Conservation (phyloP, 2,113 vertebrate species). For the Ranitomeya imitator region DNA sequence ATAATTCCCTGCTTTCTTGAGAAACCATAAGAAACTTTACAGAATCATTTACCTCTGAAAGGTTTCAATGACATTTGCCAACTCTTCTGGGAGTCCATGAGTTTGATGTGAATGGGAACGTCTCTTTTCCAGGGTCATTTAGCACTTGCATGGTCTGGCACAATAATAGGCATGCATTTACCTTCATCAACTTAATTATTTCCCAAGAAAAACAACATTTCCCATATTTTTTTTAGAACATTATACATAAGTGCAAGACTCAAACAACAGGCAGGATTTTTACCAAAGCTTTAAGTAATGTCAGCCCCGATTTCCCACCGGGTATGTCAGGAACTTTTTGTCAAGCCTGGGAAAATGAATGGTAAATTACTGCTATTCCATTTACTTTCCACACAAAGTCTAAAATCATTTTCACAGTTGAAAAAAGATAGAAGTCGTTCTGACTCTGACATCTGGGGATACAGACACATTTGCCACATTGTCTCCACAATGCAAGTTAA, state of each 20-base stretch:
- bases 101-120: too few relatives aligned
- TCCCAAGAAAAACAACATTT: too few relatives aligned
- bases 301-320: constrained; percentile 30
- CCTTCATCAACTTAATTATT: too few relatives aligned
- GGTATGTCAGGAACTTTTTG: constrained; percentile 41
- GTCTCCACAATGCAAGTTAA: constrained; percentile 47
- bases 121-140: too few relatives aligned
- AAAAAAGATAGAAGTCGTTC: constrained; percentile 42
- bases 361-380: constrained; percentile 42
- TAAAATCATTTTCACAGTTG: constrained; percentile 49
- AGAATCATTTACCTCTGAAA: too few relatives aligned
- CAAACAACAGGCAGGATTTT: background rate
- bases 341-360: constrained; percentile 41
- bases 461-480: constrained; percentile 46
- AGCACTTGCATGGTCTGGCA: too few relatives aligned
- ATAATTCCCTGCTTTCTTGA: too few relatives aligned
- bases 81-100: too few relatives aligned
- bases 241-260: background rate
- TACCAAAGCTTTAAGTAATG: constrained; percentile 31
- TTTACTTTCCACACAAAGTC: constrained; percentile 51
- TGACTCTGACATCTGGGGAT: constrained; percentile 47
- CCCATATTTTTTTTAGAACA: background rate
- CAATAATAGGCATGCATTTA: too few relatives aligned
- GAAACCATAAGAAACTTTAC: too few relatives aligned
- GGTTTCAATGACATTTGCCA: too few relatives aligned